phyloP scores from a whole-genome alignment of 2,888 invertebrate species.

The Leuctra nigra region DNA sequence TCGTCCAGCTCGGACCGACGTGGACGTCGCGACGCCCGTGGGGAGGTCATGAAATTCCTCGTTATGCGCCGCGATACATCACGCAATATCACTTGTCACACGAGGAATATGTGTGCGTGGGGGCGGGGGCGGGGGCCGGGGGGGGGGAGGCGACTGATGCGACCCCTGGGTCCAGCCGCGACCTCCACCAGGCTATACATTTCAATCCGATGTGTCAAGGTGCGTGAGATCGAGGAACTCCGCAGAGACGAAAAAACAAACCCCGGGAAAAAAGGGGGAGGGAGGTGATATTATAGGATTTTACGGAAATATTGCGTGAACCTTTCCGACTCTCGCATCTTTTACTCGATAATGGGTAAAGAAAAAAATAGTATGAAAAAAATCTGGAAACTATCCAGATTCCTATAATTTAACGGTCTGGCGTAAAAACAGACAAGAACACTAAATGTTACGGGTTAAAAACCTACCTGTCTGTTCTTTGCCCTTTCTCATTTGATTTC shows the following conservation, averaged over 20 bases:
- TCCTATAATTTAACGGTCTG: background rate
- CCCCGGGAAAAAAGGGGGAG: background rate
- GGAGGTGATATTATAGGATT: conserved; percentile 6
- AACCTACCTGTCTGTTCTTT: background rate
- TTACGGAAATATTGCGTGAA: conserved; percentile 4
- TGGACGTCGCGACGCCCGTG: background rate
- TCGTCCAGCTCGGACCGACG: background rate
- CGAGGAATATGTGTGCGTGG: background rate
- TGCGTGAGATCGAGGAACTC: conserved; percentile 4
- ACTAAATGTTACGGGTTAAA: background rate
- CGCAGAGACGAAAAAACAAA: conserved; percentile 8
- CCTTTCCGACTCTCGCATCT: too few relatives aligned
- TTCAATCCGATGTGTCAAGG: conserved; percentile 27
- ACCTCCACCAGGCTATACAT: conserved; percentile 24
- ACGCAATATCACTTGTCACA: conserved; percentile 26
- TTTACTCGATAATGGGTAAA: too few relatives aligned
- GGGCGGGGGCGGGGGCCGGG: background rate
- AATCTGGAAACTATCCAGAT: background rate
- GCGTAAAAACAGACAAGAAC: background rate
- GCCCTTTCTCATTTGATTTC: too few relatives aligned
- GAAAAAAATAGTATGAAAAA: background rate
- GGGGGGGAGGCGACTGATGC: conserved; percentile 23
- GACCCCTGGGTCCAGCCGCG: conserved; percentile 23
- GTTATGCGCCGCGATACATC: conserved; percentile 22
- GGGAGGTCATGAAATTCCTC: conserved; percentile 14